phyloP scores from a whole-genome alignment of 2,113 vertebrate species.

The Willisornis vidua region DNA sequence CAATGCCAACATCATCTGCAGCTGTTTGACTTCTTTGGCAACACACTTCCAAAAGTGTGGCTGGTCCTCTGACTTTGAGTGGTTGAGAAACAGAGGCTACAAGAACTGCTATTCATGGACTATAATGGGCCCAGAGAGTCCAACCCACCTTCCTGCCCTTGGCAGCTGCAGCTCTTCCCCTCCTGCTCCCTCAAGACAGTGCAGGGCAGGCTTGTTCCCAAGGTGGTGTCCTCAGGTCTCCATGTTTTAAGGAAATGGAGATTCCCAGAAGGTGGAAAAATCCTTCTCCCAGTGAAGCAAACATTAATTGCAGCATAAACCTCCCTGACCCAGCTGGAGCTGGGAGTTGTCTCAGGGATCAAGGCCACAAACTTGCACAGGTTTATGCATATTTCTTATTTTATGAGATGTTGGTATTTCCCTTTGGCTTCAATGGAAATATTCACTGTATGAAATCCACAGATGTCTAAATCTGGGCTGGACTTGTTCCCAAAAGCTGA shows the following conservation, averaged over 20 bases:
- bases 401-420: neutral
- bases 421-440: neutral
- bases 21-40: neutral
- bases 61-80: neutral
- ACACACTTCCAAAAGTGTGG: neutral
- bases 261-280: neutral
- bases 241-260: neutral
- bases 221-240: neutral
- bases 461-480: conserved; percentile 9
- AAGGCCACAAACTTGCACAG: neutral
- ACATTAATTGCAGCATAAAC: neutral
- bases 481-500: neutral
- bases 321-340: neutral
- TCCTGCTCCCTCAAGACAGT: neutral
- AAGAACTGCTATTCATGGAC: neutral
- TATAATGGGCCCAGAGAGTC: neutral
- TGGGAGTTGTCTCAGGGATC: neutral
- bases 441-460: neutral
- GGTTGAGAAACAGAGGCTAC: neutral
- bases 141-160: neutral
- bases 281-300: neutral
- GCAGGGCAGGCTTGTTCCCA: neutral
- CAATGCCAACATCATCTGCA: neutral
- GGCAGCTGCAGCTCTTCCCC: neutral
- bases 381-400: neutral